Conservation (phyloP, 2,797 vertebrate genomes). For the Megaceryle alcyon region DNA sequence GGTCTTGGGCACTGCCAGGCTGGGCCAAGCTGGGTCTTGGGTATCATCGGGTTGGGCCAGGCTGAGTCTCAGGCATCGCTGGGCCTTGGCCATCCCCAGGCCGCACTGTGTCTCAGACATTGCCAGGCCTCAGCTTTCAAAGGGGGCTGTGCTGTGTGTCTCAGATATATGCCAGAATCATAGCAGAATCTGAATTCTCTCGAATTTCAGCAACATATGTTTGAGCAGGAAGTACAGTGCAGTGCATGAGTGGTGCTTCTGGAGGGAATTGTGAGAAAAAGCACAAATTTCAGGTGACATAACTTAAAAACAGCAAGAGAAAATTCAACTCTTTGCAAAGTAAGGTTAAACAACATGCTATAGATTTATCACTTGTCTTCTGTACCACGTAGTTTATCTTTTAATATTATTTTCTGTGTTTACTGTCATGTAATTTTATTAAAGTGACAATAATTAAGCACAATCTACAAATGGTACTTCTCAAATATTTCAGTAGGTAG, state of each 20-base stretch:
- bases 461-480: neutral
- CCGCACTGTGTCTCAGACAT: neutral
- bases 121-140: neutral
- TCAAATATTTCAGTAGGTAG: neutral
- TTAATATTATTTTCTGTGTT: neutral
- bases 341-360: neutral
- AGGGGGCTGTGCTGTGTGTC: neutral
- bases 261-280: too few relatives aligned
- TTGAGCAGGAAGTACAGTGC: neutral
- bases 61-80: neutral
- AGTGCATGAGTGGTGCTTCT: neutral
- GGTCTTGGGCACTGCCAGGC: neutral
- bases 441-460: neutral
- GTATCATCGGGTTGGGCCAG: neutral
- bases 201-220: fast-evolving
- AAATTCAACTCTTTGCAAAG: neutral
- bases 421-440: neutral
- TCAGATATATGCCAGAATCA: too few relatives aligned
- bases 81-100: neutral
- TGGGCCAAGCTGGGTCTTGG: neutral
- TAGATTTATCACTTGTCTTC: neutral
- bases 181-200: neutral
- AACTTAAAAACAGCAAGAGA: neutral
- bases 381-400: neutral
- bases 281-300: too few relatives aligned